Base-by-base conservation (phyloP, 1,140 invertebrate species). In the Drosophila nigrodunni region DNA sequence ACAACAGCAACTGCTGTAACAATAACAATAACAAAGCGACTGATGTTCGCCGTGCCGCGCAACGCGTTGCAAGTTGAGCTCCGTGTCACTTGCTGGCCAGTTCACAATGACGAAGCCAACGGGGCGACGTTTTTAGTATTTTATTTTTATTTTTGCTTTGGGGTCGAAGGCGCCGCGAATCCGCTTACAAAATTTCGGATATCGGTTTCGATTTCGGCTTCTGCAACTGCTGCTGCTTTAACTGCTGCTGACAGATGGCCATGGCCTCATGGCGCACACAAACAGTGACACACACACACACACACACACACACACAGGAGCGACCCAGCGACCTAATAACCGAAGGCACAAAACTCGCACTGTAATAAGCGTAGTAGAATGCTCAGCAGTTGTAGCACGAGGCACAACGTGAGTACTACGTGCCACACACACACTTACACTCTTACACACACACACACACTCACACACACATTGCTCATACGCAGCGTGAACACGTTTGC, bases 191-290 rank as follows among this genome's bases (percentile, higher is more conserved):
- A 62, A 44, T 59, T 59, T 67, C 54, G 62, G 21, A 58, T 72
- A 66, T 73, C 70, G 70, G 70, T 59, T 73, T 67, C 62, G 70
- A 67, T 52, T 73, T 73, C 70, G 70, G 54, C 46, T 67, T 39
- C 50, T 21, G 2, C 59, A 13, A 34, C 50, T 59, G 62, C 18
- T 21, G 54, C 46, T 67, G 30, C 50, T 21, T 1, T 49, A 13
- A 34, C 50, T 59, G 62, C 59, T 6, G 13, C 50, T 59, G 62
- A 67, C 70, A 50, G 54, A 50, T 73, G 70, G 62, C 62, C 70
- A 52, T 73, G 62, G 70, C 70, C 70, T 60, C 68, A 54, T 13
- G 34, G 15, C 2, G 3, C 9, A 35, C n/a, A 54, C 34, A 54
- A 30, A 54, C 30, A 35, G 25, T 30, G 25, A 2, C n/a, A 37